These are phyloP conservation scores for Camponotus floridanus DNA, from an alignment of 1,140 invertebrate species.

Conservation along the genomic window DNA sequence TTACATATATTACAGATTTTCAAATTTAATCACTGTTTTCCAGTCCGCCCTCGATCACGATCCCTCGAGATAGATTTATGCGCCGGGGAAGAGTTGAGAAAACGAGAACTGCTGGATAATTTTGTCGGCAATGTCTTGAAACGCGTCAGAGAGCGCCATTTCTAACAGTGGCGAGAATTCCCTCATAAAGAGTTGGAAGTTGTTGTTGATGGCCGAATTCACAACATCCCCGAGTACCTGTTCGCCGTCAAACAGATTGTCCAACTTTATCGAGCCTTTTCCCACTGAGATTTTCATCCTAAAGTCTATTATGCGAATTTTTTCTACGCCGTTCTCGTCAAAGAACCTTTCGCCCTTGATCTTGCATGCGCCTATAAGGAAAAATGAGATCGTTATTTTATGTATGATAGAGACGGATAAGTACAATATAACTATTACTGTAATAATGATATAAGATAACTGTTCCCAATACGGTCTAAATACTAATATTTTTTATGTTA, in stretches of 20 bases:
- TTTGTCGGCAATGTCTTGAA: conserved; percentile 87
- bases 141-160: conserved; percentile 85
- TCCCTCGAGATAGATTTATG: neutral
- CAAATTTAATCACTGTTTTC: neutral
- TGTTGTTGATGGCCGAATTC: conserved; percentile 89
- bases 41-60: neutral
- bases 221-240: conserved; percentile 86
- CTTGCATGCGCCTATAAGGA: conserved; percentile 81
- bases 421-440: neutral
- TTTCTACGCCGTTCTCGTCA: conserved; percentile 85
- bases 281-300: conserved; percentile 87
- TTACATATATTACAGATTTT: neutral
- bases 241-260: conserved; percentile 89
- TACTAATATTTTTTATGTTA: no score
- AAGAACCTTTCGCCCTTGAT: conserved; percentile 72
- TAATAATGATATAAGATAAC: neutral
- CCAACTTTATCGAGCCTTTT: conserved; percentile 87
- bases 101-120: conserved; percentile 87
- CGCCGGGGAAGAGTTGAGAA: conserved; percentile 87
- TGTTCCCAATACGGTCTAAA: no score
- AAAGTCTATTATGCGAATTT: conserved; percentile 86
- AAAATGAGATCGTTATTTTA: neutral
- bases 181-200: conserved; percentile 87
- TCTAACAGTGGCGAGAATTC: conserved; percentile 88
- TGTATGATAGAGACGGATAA: neutral